Conservation (phyloP, 2,888 invertebrate genomes). For the Melanostoma scalare region DNA sequence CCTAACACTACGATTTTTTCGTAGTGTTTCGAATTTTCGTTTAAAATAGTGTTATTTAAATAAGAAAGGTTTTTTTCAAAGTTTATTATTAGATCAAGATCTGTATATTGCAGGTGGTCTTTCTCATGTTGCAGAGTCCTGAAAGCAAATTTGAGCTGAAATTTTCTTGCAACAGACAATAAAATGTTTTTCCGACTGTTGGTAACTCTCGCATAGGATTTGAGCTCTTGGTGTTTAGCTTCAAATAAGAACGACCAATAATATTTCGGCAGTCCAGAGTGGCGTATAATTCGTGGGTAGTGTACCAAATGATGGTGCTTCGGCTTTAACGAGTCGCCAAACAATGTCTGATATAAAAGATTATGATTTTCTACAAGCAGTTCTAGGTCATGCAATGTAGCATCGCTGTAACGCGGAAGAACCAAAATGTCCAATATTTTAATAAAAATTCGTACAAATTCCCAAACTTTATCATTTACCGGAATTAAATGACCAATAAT, state of each 20-base stretch:
- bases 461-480: conserved; percentile 50
- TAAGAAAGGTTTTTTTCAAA: background rate
- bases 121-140: background rate
- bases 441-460: conserved; percentile 32
- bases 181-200: conserved; percentile 9
- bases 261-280: conserved; percentile 20
- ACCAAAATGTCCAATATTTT: conserved; percentile 41
- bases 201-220: conserved; percentile 6
- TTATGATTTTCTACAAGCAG: conserved; percentile 19
- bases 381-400: conserved; percentile 27
- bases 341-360: conserved; percentile 15
- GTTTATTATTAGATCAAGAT: too few species aligned
- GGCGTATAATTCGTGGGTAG: conserved; percentile 19
- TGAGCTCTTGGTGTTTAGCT: conserved; percentile 19
- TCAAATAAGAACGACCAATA: conserved; percentile 17
- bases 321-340: conserved; percentile 15
- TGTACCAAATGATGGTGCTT: conserved; percentile 11
- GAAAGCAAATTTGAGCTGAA: too few species aligned
- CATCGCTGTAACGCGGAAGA: conserved; percentile 29
- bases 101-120: background rate
- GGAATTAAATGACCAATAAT: conserved; percentile 59
- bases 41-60: conserved; percentile 11
- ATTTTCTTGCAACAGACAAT: conserved; percentile 15
- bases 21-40: conserved; percentile 9
- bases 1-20: background rate